Percentiles rank a stretch among this genome's conserved stretches.
Evolutionary conservation across 1,140 invertebrate species (phyloP).

Genomic region (Mamestra configurata): DNA sequence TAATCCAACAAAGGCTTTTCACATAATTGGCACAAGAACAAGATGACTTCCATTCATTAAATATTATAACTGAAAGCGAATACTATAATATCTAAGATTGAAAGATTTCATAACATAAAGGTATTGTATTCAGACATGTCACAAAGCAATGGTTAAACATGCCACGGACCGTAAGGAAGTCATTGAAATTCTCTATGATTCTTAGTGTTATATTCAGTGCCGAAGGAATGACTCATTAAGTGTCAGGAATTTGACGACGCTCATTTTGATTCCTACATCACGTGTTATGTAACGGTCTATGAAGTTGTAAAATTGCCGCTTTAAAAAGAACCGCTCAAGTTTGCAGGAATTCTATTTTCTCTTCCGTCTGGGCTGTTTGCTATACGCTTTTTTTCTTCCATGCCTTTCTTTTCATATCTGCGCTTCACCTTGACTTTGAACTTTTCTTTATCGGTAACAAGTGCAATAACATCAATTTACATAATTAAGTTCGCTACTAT

Average conservation of each 20-base stretch:
- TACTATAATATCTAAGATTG: neutral
- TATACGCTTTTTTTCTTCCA: slow-evolving; percentile 9
- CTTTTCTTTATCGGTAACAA: slow-evolving; percentile 42
- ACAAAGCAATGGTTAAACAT: slow-evolving; percentile 35
- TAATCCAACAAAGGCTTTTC: neutral
- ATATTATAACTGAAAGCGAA: neutral
- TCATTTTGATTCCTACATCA: slow-evolving; percentile 17
- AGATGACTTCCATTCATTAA: neutral
- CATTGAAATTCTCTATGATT: slow-evolving; percentile 67
- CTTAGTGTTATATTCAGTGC: slow-evolving; percentile 29
- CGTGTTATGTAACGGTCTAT: neutral
- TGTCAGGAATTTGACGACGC: slow-evolving; percentile 25
- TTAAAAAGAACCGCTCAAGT: slow-evolving; percentile 3
- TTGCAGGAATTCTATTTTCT: slow-evolving; percentile 16
- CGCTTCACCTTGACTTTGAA: slow-evolving; percentile 46
- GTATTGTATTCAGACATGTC: neutral
- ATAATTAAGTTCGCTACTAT: slow-evolving; percentile 26
- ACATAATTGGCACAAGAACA: neutral
- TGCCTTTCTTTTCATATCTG: slow-evolving; percentile 13
- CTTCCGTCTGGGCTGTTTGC: neutral
- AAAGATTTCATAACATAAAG: slow-evolving; percentile 4
- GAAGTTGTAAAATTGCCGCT: slow-evolving; percentile 1
- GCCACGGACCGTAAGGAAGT: slow-evolving; percentile 63
- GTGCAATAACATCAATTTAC: slow-evolving; percentile 47
- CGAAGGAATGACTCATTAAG: slow-evolving; percentile 40